Evolutionary conservation across 2,113 vertebrate species (phyloP).

Genomic region (Antennarius striatus): DNA sequence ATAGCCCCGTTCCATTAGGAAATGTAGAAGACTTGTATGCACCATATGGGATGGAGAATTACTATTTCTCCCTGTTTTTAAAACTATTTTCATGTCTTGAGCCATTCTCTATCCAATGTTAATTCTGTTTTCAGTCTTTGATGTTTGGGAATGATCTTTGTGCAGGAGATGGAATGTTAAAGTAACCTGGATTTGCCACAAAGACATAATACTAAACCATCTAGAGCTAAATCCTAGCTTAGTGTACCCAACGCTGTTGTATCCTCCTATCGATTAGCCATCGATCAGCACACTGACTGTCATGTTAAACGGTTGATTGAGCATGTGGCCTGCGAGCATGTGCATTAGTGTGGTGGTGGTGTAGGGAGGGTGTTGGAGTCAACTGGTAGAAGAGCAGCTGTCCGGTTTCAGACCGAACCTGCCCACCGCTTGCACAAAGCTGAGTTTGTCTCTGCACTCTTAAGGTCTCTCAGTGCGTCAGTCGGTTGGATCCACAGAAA

Average conservation of each 20-base stretch:
- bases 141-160: slow-evolving; percentile 37
- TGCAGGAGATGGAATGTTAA: slow-evolving; percentile 40
- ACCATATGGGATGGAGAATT: slow-evolving; percentile 36
- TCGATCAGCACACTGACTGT: slow-evolving; percentile 41
- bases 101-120: slow-evolving; percentile 43
- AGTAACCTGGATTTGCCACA: slow-evolving; percentile 48
- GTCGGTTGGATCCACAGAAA: slow-evolving; percentile 54
- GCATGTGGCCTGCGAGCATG: slow-evolving; percentile 47
- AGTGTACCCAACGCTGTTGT: not conserved
- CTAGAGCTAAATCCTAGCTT: not conserved
- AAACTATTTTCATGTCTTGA: slow-evolving; percentile 40
- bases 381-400: slow-evolving; percentile 69
- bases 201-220: slow-evolving; percentile 20
- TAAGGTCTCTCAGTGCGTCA: slow-evolving; percentile 34
- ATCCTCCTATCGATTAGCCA: slow-evolving; percentile 9
- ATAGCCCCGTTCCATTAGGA: slow-evolving; percentile 7
- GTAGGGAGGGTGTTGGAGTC: not conserved
- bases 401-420: slow-evolving; percentile 55
- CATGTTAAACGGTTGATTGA: slow-evolving; percentile 34
- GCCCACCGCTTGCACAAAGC: slow-evolving; percentile 63
- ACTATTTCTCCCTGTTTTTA: slow-evolving; percentile 31
- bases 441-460: slow-evolving; percentile 49
- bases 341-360: not conserved
- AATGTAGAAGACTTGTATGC: slow-evolving; percentile 1
- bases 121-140: slow-evolving; percentile 54